Evolutionary conservation across 2,797 vertebrate genomes (phyloP).

Genomic region (Taeniopygia guttata): DNA sequence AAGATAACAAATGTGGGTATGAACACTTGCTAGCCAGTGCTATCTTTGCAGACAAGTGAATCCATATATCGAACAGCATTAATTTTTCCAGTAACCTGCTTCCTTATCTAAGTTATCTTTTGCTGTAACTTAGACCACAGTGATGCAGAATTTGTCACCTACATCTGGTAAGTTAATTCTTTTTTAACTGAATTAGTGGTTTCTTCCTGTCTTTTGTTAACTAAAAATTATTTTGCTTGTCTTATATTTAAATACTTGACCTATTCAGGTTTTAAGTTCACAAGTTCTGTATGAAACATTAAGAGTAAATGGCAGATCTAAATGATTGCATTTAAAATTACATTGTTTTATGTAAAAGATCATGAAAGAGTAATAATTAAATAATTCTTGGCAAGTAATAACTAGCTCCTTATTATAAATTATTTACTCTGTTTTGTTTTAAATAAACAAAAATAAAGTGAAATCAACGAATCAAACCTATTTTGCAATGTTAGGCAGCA

Average conservation of each 20-base stretch:
- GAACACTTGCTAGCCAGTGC: background rate
- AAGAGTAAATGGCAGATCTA: background rate
- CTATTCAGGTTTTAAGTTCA: background rate
- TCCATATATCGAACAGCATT: background rate
- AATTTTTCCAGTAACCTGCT: background rate
- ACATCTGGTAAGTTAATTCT: background rate
- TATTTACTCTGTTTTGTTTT: background rate
- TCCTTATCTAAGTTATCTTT: background rate
- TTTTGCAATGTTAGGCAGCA: background rate
- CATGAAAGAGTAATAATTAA: background rate
- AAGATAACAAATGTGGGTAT: background rate
- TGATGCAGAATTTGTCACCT: background rate
- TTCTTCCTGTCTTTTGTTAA: background rate
- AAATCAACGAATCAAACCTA: background rate
- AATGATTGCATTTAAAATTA: background rate
- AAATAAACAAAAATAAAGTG: background rate
- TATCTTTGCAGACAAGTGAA: background rate
- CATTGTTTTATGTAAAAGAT: background rate
- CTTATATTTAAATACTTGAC: background rate
- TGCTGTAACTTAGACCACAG: background rate
- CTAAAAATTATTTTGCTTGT: background rate
- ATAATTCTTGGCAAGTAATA: background rate
- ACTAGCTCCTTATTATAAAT: background rate
- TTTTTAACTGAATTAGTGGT: background rate
- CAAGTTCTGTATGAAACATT: background rate